Base-by-base conservation (phyloP, 2,113 vertebrate species). In the Myiozetetes cayanensis region DNA sequence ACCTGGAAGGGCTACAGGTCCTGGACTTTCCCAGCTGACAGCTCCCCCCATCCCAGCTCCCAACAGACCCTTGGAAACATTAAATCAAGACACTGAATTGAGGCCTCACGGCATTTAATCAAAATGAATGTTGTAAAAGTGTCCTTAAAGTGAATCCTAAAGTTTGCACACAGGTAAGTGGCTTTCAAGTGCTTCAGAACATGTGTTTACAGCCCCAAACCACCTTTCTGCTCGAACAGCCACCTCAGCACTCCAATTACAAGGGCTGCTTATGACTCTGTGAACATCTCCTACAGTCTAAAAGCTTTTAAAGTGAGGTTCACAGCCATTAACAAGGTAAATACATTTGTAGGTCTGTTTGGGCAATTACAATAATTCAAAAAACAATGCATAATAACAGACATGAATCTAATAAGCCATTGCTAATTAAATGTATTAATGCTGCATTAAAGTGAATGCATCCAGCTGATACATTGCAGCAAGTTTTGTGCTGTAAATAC, bases 301-400 rank as follows among this genome's bases (percentile, higher is more conserved):
- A 90, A 93, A 95, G 67, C 66, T 76, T 93, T 96, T 52, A 68
- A 91, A 96, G 94, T 85, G 79, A 93, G 81, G 73, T 53, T 85
- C 85, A 82, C 53, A 68, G 31, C 41, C 68, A 41, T 61, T 46
- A 94, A 81, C 80, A 72, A 82, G 86, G 87, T 88, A 96, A 97
- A 97, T 76, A 83, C 46, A 92, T 90, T 77, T 53, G 63, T 72
- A 79, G 73, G 82, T 62, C 80, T 91, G 76, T 95, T 89, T 90
- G 89, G 89, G 76, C 95, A 96, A 96, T 96, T 95, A 93, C n/a
- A 96, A 62, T 55, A 14, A 85, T 90, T 96, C 95, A 86, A 85
- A 93, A 95, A 92, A 85, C 87, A 91, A 89, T 95, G 92, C 71
- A 61, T 89, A 93, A 95, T 82, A 96, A 85, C 2, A 4, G 49